Percentiles rank a stretch among this genome's conserved stretches.
These are phyloP conservation scores for Eueides isabella DNA, from an alignment of 1,140 invertebrate genomes.

Conservation along the genomic window DNA sequence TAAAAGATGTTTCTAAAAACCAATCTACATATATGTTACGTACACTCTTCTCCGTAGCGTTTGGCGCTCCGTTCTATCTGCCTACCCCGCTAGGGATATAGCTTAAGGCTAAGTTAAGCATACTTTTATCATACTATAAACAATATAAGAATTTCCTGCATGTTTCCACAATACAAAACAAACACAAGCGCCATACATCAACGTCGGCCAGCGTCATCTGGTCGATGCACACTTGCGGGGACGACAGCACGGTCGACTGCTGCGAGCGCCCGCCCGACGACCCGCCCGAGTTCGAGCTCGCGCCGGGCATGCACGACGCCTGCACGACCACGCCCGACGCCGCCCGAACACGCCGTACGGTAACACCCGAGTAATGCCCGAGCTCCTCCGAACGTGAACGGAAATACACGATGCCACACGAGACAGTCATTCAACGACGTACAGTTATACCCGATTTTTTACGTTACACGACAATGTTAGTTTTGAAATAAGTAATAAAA, in stretches of 20 bases:
- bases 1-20: no score
- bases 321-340: conserved; percentile 31
- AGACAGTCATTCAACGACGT: background rate
- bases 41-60: no score
- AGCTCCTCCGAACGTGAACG: background rate
- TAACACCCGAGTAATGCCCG: background rate
- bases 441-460: no score
- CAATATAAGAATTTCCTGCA: no score
- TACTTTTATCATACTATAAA: no score
- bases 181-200: conserved; percentile 83
- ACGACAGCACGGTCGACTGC: conserved; percentile 64
- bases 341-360: background rate
- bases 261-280: conserved; percentile 68
- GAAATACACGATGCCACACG: background rate
- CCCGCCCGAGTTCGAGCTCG: conserved; percentile 78
- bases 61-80: no score
- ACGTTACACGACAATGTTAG: no score
- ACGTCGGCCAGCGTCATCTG: conserved; percentile 86
- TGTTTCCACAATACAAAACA: background rate
- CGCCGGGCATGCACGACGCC: conserved; percentile 83
- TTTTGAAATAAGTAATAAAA: background rate
- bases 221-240: conserved; percentile 87
- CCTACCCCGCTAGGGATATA: no score
- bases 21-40: no score
- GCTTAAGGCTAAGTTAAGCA: no score